phyloP scores from a whole-genome alignment of 23 tunicate genomes.

The Ciona savignyi region DNA sequence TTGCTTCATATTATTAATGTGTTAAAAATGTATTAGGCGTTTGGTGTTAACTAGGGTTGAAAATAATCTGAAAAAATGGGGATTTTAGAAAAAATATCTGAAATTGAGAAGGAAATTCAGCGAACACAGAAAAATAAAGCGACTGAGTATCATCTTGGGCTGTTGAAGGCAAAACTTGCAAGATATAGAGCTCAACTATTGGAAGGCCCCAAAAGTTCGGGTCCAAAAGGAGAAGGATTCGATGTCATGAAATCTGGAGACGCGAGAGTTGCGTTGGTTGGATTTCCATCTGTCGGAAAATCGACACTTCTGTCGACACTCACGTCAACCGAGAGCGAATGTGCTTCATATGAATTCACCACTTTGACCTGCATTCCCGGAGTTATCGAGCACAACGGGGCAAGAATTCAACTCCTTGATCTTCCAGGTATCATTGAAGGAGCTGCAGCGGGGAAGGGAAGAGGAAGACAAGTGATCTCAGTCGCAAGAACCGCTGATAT shows the following conservation, averaged over 20 bases:
- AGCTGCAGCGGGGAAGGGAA: slow-evolving; percentile 96
- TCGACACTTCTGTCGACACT: slow-evolving; percentile 88
- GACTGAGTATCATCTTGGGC: slow-evolving; percentile 95
- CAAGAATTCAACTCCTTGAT: slow-evolving; percentile 96
- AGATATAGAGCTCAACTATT: slow-evolving; percentile 84
- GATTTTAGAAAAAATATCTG: slow-evolving; percentile 89
- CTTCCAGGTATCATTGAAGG: slow-evolving; percentile 99
- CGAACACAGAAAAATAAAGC: slow-evolving; percentile 98
- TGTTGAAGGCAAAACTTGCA: slow-evolving; percentile 95
- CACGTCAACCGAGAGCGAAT: slow-evolving; percentile 72
- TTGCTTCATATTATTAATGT: too few species aligned
- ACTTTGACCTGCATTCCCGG: slow-evolving; percentile 99
- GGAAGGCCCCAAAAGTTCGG: slow-evolving; percentile 81
- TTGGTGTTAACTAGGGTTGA: background rate
- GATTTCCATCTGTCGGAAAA: slow-evolving; percentile 98
- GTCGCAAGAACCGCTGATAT: slow-evolving; percentile 96
- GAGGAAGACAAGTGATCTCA: slow-evolving; percentile 96
- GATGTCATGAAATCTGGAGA: slow-evolving; percentile 99
- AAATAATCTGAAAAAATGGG: slow-evolving; percentile 54
- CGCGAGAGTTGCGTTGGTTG: slow-evolving; percentile 94
- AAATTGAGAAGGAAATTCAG: slow-evolving; percentile 82
- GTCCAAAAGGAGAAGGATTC: slow-evolving; percentile 96
- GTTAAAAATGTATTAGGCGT: too few species aligned
- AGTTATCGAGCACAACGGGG: slow-evolving; percentile 95
- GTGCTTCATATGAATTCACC: slow-evolving; percentile 97